Evolutionary conservation across 2,113 vertebrate species (phyloP).

Genomic region (Notiomystis cincta): DNA sequence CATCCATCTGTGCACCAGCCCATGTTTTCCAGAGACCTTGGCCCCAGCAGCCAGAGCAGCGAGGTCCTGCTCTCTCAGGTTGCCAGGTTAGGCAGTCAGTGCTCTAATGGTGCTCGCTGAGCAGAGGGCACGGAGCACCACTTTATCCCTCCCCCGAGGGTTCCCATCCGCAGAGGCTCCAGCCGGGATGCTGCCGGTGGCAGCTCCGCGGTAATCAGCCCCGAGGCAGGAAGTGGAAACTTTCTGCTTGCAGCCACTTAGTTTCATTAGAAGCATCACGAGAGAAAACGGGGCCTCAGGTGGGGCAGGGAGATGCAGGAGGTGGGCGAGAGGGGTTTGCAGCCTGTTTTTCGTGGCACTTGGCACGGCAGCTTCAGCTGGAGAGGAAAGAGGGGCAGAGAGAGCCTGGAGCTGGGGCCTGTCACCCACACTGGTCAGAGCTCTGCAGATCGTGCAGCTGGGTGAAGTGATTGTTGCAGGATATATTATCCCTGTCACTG

Average conservation of each 20-base stretch:
- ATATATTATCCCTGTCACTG: neutral
- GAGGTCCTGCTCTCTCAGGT: neutral
- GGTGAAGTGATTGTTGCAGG: neutral
- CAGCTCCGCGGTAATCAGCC: conserved; percentile 36
- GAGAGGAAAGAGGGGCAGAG: neutral
- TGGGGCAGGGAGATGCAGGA: neutral
- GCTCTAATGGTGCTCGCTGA: conserved; percentile 22
- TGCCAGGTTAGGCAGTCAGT: neutral
- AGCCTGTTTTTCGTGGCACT: neutral
- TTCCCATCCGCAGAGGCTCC: neutral
- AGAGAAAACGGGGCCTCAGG: conserved; percentile 16
- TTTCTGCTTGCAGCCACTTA: conserved; percentile 52
- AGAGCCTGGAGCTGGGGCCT: neutral
- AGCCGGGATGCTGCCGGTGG: neutral
- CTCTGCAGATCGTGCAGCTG: neutral
- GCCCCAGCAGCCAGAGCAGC: neutral
- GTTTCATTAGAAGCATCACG: conserved; percentile 42
- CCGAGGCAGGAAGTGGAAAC: conserved; percentile 30
- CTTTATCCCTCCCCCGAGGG: conserved; percentile 30
- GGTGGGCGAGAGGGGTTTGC: neutral
- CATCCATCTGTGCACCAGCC: neutral
- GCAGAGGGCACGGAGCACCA: conserved; percentile 37
- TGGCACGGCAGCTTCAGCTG: neutral
- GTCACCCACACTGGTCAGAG: neutral
- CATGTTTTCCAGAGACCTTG: neutral